A percentile compares a stretch with the other conserved stretches of the same genome.
These are phyloP conservation scores for Piscicola geometra DNA, from an alignment of 2,888 invertebrate genomes.

Conservation along the genomic window DNA sequence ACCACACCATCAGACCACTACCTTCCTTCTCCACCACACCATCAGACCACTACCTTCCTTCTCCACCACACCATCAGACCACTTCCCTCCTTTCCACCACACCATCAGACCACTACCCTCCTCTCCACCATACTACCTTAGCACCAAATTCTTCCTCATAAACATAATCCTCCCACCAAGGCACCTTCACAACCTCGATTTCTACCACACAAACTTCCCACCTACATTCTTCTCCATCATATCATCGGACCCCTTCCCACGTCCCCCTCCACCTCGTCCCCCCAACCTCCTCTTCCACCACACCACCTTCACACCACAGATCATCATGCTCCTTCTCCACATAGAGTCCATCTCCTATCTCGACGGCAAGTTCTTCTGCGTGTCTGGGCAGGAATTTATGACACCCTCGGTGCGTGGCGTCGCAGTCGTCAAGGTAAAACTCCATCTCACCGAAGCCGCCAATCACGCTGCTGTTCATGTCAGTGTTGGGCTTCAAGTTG, in stretches of 20 bases:
- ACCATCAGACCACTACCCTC: too few relatives aligned
- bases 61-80: background rate
- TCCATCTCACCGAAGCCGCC: conserved; percentile 32
- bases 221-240: too few relatives aligned
- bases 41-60: too few relatives aligned
- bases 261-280: background rate
- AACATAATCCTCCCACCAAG: background rate
- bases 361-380: conserved; percentile 88
- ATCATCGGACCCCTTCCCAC: too few relatives aligned
- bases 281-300: background rate
- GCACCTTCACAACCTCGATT: too few relatives aligned
- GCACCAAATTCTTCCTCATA: too few relatives aligned
- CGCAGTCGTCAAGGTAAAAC: conserved; percentile 68
- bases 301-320: conserved; percentile 90
- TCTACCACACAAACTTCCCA: too few relatives aligned
- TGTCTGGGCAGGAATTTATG: conserved; percentile 93
- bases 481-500: conserved; percentile 12
- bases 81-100: background rate
- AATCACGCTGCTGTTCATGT: conserved; percentile 14
- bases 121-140: background rate
- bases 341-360: conserved; percentile 94
- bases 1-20: too few relatives aligned
- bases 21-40: too few relatives aligned
- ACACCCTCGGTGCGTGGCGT: conserved; percentile 89
- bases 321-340: conserved; percentile 83